phyloP scores from a whole-genome alignment of 1,140 invertebrate genomes.

The Probaryconus sp. region DNA sequence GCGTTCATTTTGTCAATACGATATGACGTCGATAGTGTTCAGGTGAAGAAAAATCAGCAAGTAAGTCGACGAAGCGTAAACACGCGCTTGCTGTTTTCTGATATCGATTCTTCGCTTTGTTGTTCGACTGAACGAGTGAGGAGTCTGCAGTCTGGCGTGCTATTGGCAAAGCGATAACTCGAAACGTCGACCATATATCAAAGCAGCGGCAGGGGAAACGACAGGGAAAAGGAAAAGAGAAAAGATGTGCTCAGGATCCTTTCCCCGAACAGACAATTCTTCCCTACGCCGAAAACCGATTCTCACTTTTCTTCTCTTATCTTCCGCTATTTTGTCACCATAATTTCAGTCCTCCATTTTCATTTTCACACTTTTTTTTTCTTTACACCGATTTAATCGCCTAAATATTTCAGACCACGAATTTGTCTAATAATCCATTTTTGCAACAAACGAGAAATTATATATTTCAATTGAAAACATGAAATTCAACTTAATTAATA shows the following conservation, averaged over 20 bases:
- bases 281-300: constrained; percentile 26
- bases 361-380: constrained; percentile 2
- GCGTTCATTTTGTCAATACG: constrained; percentile 19
- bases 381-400: background rate
- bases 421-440: too few species aligned
- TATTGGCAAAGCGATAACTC: constrained; percentile 78
- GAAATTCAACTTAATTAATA: too few species aligned
- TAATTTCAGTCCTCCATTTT: constrained; percentile 29
- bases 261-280: constrained; percentile 13
- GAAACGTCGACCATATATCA: constrained; percentile 76
- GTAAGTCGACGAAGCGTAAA: constrained; percentile 44
- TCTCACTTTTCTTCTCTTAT: background rate
- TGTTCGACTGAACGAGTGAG: constrained; percentile 50
- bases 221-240: constrained; percentile 40
- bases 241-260: constrained; percentile 21
- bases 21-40: constrained; percentile 30
- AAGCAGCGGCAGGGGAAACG: constrained; percentile 64
- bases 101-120: constrained; percentile 48
- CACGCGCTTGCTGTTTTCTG: constrained; percentile 39
- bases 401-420: background rate
- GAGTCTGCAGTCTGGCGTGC: constrained; percentile 55
- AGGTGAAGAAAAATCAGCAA: constrained; percentile 47
- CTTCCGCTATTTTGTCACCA: constrained; percentile 37
- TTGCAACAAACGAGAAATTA: too few species aligned
- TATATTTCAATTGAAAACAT: too few species aligned